Conservation (phyloP, 1,140 invertebrate genomes). For the Vanessa tameamea region DNA sequence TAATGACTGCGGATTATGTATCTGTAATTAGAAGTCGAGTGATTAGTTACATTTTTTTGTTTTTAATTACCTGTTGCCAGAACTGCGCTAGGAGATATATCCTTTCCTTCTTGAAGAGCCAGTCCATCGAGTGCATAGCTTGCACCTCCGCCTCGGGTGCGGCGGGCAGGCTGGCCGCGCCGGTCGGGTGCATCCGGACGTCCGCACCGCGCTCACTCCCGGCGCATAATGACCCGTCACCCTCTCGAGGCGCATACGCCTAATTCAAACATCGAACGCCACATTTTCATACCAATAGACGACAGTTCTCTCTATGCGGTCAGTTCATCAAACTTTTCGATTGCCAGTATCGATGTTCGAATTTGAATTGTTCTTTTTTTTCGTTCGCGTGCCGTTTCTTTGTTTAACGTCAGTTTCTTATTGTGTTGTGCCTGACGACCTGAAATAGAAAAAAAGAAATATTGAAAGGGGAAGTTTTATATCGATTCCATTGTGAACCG, state of each 20-base stretch:
- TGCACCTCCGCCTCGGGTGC: constrained; percentile 87
- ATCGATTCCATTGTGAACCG: constrained; percentile 67
- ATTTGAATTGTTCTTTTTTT: constrained; percentile 43
- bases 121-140: constrained; percentile 95
- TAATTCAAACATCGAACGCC: constrained; percentile 46
- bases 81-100: constrained; percentile 95
- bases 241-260: constrained; percentile 40
- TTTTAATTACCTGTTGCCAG: constrained; percentile 92
- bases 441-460: constrained; percentile 68
- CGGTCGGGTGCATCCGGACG: constrained; percentile 87
- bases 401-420: constrained; percentile 50
- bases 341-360: constrained; percentile 46
- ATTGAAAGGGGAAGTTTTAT: constrained; percentile 68
- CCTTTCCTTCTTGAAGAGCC: constrained; percentile 96
- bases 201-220: constrained; percentile 57
- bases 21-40: constrained; percentile 9
- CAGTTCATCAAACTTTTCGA: constrained; percentile 30
- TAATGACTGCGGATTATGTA: constrained; percentile 14
- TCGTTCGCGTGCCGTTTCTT: constrained; percentile 65
- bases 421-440: constrained; percentile 59
- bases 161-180: constrained; percentile 88
- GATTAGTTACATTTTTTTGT: not conserved
- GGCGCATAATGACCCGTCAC: constrained; percentile 63
- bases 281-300: constrained; percentile 43
- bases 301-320: not conserved